Base-by-base conservation (phyloP, 2,113 vertebrate species). In the Pterophyllum scalare region DNA sequence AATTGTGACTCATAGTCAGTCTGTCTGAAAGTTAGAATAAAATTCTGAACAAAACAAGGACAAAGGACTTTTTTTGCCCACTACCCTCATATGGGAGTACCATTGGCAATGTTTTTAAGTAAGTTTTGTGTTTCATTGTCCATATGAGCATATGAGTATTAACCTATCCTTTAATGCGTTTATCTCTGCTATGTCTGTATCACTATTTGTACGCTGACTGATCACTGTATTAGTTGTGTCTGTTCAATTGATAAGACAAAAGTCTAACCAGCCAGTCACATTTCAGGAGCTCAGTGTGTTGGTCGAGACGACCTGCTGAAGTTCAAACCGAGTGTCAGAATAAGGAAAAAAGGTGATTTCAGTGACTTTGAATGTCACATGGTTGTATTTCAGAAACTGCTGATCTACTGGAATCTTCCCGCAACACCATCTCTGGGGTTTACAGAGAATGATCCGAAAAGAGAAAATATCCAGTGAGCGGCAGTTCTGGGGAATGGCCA, bases 21-120 rank as follows among this genome's bases (percentile, higher is more conserved):
- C 49, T 20, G 35, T 22, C 2, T 67, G 12, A 26, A 38, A 19
- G 3, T 83, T 59, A 17, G 28, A 82, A 65, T n/a, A 17, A 15
- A 77, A 70, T 54, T 83, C 20, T 72, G 33, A 33, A 79, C 26
- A 78, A 61, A 49, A 24, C 3, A 13, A 70, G 75, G 40, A 77
- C 19, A 31, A 43, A 61, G 20, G 19, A 57, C 20, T 33, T 43
- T 61, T 49, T 61, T 38, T 38, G 35, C 3, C 13, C 17, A 5
- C 17, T 59, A 31, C 26, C 26, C 22, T 43, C 26, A 24, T 35
- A 57, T 40, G n/a, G 10, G 9, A 79, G 54, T 65, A 24, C 24
- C 7, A 61, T 7, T 38, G 12, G 60, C 33, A 38, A 19, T 38
- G 3, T 5, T 65, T 43, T 7, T 2, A 43, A 24, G n/a, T 54